Base-by-base conservation (phyloP, 2,888 invertebrate species). In the Cylloceria caligata region DNA sequence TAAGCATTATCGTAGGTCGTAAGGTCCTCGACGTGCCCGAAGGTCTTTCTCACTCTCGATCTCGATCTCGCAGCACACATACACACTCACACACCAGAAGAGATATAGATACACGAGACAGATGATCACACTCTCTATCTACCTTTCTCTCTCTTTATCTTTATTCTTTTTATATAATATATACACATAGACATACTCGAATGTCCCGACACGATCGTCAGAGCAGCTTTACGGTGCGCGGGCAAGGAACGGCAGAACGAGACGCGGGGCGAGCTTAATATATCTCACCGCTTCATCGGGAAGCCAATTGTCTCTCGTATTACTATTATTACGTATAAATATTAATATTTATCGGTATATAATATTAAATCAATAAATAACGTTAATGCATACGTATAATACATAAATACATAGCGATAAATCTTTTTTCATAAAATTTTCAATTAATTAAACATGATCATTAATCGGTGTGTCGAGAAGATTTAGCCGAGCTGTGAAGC, bases 351-450 rank as follows among this genome's bases (percentile, higher is more conserved):
- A 73, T 78, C 42, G 73, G 81, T 69, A 79, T 64, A 68, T 73
- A 72, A 83, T 69, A 85, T 80, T 68, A 68, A 78, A 83, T 85
- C 82, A 71, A 80, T 76, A 21, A 62, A 72, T 77, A 52, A 80
- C 57, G 80, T 77, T 81, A 80, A 78, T 80, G 11, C 52, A 55
- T 16, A 30, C 16, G 7, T 55, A 84, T 80, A 71, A 84, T 74
- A 86, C 77, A 78, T 82, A 83, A 69, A 79, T 74, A 71, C 49
- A 49, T 69, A 77, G 71, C 69, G 83, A 84, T 83, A 84, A 75
- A 86, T 87, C 86, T 80, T 83, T 84, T 87, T 86, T 84, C 85
- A 86, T 85, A 79, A 83, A 86, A 84, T 89, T 88, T 64, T 88
- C 84, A 87, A 88, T 88, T 79, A 77, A 86, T 84, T 30, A 76